A percentile compares a stretch with the other conserved stretches of the same genome.
phyloP scores from a whole-genome alignment of 1,140 invertebrate genomes.

The Drosophila sechellia region DNA sequence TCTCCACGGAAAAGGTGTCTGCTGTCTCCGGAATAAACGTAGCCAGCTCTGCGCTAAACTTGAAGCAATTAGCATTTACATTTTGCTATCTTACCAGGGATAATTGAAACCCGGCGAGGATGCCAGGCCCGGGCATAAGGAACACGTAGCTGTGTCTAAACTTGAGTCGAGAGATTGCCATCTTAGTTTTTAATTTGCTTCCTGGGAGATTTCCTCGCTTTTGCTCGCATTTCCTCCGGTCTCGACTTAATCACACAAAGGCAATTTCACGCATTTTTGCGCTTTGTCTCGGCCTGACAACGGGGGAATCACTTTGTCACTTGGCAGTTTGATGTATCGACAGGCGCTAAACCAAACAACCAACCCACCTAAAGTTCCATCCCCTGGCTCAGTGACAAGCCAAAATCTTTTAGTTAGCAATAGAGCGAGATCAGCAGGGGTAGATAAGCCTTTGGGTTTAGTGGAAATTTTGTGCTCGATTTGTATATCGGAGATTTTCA shows the following conservation, averaged over 20 bases:
- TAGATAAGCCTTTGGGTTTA: constrained; percentile 67
- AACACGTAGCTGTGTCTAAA: constrained; percentile 63
- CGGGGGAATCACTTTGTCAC: constrained; percentile 74
- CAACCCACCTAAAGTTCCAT: constrained; percentile 17
- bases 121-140: constrained; percentile 59
- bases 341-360: constrained; percentile 48
- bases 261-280: constrained; percentile 84
- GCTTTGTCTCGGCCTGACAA: constrained; percentile 32
- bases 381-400: constrained; percentile 12
- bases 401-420: constrained; percentile 40
- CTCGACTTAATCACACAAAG: constrained; percentile 80
- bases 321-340: constrained; percentile 80
- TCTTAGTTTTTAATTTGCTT: constrained; percentile 71
- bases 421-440: constrained; percentile 61
- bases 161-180: constrained; percentile 53
- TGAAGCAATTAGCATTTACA: constrained; percentile 73
- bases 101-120: constrained; percentile 59
- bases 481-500: constrained; percentile 73
- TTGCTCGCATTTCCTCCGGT: constrained; percentile 2
- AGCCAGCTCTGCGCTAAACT: constrained; percentile 15
- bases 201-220: not conserved
- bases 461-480: constrained; percentile 72
- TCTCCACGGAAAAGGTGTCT: constrained; percentile 70
- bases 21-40: constrained; percentile 59
- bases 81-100: constrained; percentile 56